A percentile compares a stretch with the other conserved stretches of the same genome.
phyloP scores from a whole-genome alignment of 92 coral and sea anemone species.

The Bergia puertoricense region DNA sequence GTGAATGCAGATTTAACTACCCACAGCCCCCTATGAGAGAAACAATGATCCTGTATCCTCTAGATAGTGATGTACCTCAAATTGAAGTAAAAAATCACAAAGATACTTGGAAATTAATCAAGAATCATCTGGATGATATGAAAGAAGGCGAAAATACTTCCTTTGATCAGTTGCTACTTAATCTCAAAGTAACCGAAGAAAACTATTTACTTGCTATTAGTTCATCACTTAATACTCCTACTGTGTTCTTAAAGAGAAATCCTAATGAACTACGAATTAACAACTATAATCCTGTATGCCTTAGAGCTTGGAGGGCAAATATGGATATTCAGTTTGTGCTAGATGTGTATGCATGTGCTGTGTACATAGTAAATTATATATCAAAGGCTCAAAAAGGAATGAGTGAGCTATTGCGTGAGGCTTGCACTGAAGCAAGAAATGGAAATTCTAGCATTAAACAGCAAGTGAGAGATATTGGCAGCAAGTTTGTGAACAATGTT shows the following conservation, averaged over 20 bases:
- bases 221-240: conserved; percentile 31
- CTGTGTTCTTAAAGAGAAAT: conserved; percentile 42
- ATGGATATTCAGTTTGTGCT: conserved; percentile 14
- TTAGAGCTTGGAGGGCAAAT: conserved; percentile 54
- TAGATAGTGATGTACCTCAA: conserved; percentile 30
- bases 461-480: conserved; percentile 50
- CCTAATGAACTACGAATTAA: conserved; percentile 49
- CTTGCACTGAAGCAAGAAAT: not conserved
- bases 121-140: conserved; percentile 43
- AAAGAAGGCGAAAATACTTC: conserved; percentile 50
- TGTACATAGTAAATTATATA: conserved; percentile 61
- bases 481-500: not conserved
- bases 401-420: conserved; percentile 40
- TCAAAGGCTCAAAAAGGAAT: conserved; percentile 65
- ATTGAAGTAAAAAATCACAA: conserved; percentile 9
- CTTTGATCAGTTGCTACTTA: conserved; percentile 44
- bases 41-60: conserved; percentile 48
- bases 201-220: conserved; percentile 47
- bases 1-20: conserved; percentile 29
- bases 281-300: conserved; percentile 53
- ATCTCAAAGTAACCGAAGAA: conserved; percentile 25
- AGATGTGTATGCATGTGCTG: conserved; percentile 73
- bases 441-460: conserved; percentile 42
- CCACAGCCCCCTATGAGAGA: conserved; percentile 39
- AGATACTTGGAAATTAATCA: conserved; percentile 56